phyloP scores from a whole-genome alignment of 2,797 vertebrate genomes.

The Masticophis lateralis region DNA sequence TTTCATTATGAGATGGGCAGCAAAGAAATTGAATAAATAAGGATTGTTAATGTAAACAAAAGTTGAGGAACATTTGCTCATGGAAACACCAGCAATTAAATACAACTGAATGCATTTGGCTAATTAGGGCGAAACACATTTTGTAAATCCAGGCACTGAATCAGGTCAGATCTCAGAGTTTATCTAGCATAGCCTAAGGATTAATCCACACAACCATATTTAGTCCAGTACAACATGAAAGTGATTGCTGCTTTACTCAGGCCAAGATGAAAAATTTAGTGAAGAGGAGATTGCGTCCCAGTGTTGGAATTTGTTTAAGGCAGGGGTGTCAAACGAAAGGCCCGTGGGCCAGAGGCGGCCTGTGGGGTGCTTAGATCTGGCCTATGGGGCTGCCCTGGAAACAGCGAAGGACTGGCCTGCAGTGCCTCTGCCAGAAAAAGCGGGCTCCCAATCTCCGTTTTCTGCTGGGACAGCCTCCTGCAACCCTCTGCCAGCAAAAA shows the following conservation, averaged over 20 bases:
- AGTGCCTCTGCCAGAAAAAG: too few species aligned
- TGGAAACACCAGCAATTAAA: background rate
- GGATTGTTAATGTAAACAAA: background rate
- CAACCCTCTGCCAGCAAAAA: too few species aligned
- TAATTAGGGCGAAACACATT: background rate
- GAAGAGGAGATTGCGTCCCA: background rate
- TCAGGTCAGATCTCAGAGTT: background rate
- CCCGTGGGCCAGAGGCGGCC: accelerated
- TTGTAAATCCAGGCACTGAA: background rate
- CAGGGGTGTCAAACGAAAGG: too few species aligned
- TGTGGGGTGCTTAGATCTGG: too few species aligned
- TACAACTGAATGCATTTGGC: background rate
- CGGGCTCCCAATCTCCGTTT: too few species aligned
- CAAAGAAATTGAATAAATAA: background rate
- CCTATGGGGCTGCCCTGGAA: too few species aligned
- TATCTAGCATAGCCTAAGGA: background rate
- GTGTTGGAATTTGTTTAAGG: background rate
- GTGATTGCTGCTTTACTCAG: background rate
- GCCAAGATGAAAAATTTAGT: background rate
- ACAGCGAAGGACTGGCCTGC: too few species aligned
- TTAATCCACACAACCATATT: background rate
- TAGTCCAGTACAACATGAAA: background rate
- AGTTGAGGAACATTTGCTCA: background rate
- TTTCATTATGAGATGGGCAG: background rate
- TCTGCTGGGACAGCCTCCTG: too few species aligned